Base-by-base conservation (phyloP, 2,113 vertebrate species). In the Leptobrachium ailaonicum region DNA sequence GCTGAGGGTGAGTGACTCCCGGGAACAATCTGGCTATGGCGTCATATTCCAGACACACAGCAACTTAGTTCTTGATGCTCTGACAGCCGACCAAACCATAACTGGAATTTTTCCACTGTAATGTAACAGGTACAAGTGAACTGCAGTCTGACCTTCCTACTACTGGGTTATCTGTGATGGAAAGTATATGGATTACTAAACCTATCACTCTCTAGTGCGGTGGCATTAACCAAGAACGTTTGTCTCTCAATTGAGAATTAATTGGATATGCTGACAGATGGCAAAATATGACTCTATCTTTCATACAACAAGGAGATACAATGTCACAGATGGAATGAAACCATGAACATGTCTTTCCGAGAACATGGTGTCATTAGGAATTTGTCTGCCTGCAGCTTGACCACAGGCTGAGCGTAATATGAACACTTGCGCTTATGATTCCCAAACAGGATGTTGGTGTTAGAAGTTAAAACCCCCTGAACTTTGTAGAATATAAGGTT, bases 1-100 rank as follows among this genome's bases (percentile, higher is more conserved):
- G 90, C 90, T 41, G 89, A 91, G 83, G 90, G 90, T 89, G 53
- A 83, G 85, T 69, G 13, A 32, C 20, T 32, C 20, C 20, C 20
- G 20, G 20, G 20, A 32, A 32, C 20, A 32, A 32, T 32, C 20
- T 32, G 20, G 20, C 20, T 32, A 32, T 32, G 20, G 20, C 20
- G 20, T 32, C 20, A 32, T 32, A 32, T 32, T 32, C 20, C 20
- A 32, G 20, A 32, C 20, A 32, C 20, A 32, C 20, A 32, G 20
- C 20, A 32, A 32, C 20, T 32, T 32, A 32, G 20, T 32, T 32
- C 20, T 32, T 32, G 20, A 32, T 32, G 20, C 20, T 32, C 20
- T 32, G 20, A 32, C 20, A 32, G 20, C 20, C 20, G 20, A 32
- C 20, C 20, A 32, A 32, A 14, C 60, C 14, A 62, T 14, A n/a